Conservation (phyloP, 2,797 vertebrate genomes). For the Poecile montanus region DNA sequence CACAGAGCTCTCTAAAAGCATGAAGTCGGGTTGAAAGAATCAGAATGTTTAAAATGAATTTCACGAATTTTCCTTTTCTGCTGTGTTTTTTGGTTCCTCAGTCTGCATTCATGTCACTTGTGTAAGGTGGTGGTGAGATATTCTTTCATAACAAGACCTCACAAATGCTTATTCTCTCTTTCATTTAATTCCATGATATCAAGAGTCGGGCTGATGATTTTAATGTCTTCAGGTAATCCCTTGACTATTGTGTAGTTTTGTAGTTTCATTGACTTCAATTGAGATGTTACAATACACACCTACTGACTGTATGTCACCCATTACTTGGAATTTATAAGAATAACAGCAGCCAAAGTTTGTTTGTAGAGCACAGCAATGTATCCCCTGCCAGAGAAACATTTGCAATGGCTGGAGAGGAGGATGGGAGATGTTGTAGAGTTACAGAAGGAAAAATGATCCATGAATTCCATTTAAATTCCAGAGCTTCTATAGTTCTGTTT, state of each 20-base stretch:
- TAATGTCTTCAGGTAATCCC: background rate
- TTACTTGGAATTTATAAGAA: background rate
- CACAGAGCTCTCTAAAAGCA: slow-evolving; percentile 34
- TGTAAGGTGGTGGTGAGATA: background rate
- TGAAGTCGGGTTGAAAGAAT: slow-evolving; percentile 24
- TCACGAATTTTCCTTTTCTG: background rate
- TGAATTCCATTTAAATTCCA: background rate
- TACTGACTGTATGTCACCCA: background rate
- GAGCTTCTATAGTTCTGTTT: background rate
- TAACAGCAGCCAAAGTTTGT: background rate
- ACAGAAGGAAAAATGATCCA: background rate
- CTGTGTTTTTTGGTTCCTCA: background rate
- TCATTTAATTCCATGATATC: background rate
- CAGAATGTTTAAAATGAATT: slow-evolving; percentile 34
- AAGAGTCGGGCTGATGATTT: background rate
- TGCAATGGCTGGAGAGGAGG: background rate
- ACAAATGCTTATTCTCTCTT: background rate
- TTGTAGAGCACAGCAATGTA: background rate
- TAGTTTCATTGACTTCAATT: background rate
- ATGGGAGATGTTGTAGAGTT: background rate
- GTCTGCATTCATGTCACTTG: background rate
- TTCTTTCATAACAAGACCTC: background rate
- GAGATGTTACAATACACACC: background rate
- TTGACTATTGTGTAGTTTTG: slow-evolving; percentile 1
- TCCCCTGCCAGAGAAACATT: background rate